phyloP scores from a whole-genome alignment of 2,113 vertebrate genomes.

The Cricetomys ansorgei region DNA sequence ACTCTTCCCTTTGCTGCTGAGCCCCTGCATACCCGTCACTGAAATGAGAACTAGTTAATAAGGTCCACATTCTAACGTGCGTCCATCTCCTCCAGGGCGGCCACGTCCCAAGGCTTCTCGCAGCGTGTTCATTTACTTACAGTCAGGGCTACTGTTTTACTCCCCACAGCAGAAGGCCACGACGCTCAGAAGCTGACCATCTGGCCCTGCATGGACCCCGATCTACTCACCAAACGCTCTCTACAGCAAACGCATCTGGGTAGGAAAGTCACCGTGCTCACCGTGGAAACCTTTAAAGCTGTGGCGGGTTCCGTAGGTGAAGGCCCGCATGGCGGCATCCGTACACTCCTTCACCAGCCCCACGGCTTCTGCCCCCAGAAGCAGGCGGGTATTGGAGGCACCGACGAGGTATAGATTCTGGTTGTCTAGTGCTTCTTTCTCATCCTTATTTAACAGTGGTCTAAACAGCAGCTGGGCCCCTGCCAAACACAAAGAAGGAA shows the following conservation, averaged over 20 bases:
- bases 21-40: neutral
- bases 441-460: slow-evolving; percentile 85
- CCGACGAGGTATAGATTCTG: slow-evolving; percentile 93
- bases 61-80: neutral
- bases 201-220: neutral
- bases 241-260: neutral
- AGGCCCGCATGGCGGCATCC: slow-evolving; percentile 94
- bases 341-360: slow-evolving; percentile 95
- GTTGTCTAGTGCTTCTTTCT: slow-evolving; percentile 83
- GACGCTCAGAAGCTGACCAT: neutral
- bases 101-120: neutral
- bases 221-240: neutral
- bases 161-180: neutral
- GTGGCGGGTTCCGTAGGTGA: slow-evolving; percentile 91
- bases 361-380: slow-evolving; percentile 93
- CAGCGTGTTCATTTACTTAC: neutral
- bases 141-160: neutral
- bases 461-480: slow-evolving; percentile 93
- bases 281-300: slow-evolving; percentile 94
- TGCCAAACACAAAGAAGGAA: slow-evolving; percentile 76
- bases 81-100: neutral
- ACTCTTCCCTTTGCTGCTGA: neutral
- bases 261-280: slow-evolving; percentile 66
- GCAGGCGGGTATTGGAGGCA: slow-evolving; percentile 89
- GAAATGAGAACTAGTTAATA: neutral